Evolutionary conservation across 2,797 vertebrate species (phyloP).

Genomic region (Valencia hispanica): DNA sequence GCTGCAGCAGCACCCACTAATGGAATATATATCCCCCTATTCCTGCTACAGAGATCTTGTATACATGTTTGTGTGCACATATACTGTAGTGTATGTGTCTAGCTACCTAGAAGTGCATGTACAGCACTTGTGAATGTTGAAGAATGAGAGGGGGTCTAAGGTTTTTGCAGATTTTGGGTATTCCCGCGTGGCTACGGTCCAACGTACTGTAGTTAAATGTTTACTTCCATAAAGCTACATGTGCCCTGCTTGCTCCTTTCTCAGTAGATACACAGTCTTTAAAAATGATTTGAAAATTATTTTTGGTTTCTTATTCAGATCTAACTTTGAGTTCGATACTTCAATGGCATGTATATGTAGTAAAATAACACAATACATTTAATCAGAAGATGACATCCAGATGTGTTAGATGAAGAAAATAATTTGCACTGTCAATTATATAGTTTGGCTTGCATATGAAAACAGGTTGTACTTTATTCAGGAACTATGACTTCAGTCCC

Average conservation of each 20-base stretch:
- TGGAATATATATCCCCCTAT: slow-evolving; percentile 59
- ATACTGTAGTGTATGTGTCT: slow-evolving; percentile 1
- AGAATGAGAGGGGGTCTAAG: not conserved
- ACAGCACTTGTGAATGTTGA: slow-evolving; percentile 15
- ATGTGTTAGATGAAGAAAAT: not conserved
- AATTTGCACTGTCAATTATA: not conserved
- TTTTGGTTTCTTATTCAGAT: not conserved
- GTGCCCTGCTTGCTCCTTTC: not conserved
- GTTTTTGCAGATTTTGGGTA: too few species aligned
- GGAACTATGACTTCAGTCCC: not conserved
- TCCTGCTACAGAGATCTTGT: slow-evolving; percentile 10
- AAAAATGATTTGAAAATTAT: not conserved
- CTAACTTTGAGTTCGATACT: not conserved
- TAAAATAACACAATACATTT: too few species aligned
- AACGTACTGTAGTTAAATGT: too few species aligned
- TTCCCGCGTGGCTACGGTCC: too few species aligned
- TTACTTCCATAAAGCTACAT: too few species aligned
- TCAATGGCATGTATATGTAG: not conserved
- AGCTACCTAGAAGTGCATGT: not conserved
- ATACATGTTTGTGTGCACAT: slow-evolving; percentile 18
- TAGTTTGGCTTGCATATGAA: not conserved
- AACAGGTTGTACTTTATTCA: not conserved
- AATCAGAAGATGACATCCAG: too few species aligned
- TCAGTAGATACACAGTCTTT: not conserved
- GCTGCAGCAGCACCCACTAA: slow-evolving; percentile 57